A percentile compares a stretch with the other conserved stretches of the same genome.
phyloP scores from a whole-genome alignment of 1,140 invertebrate species.

The Physella acuta region DNA sequence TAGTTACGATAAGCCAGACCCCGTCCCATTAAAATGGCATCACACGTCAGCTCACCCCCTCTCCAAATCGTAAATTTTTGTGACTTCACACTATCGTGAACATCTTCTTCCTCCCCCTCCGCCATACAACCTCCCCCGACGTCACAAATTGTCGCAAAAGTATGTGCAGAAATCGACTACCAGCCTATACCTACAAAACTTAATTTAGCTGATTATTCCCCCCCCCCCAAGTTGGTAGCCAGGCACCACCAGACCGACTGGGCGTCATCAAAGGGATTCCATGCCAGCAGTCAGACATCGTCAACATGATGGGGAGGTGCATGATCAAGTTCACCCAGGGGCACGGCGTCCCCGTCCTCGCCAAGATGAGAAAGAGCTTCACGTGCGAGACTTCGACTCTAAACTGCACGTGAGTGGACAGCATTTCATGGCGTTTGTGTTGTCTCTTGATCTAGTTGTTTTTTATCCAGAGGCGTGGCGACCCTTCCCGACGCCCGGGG shows the following conservation, averaged over 20 bases:
- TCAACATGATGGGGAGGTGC: neutral
- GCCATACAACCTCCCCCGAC: too few relatives aligned
- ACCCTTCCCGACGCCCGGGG: too few relatives aligned
- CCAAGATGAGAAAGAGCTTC: neutral
- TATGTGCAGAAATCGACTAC: neutral
- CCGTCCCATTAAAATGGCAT: too few relatives aligned
- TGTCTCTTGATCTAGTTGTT: too few relatives aligned
- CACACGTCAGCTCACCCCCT: too few relatives aligned
- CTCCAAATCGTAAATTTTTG: too few relatives aligned
- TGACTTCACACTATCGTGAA: too few relatives aligned
- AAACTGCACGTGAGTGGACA: conserved; percentile 7
- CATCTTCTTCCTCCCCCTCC: too few relatives aligned
- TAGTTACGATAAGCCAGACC: too few relatives aligned
- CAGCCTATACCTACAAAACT: neutral
- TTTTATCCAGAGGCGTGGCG: too few relatives aligned
- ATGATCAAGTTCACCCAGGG: conserved; percentile 1
- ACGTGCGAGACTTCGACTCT: neutral
- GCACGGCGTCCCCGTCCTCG: neutral
- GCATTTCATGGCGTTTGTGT: too few relatives aligned
- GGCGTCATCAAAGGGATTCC: neutral
- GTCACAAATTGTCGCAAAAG: too few relatives aligned
- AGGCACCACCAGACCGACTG: neutral
- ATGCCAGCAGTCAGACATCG: neutral
- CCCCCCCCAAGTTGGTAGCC: neutral
- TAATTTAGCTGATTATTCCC: neutral